These are phyloP conservation scores for Drosophila ustulata DNA, from an alignment of 2,888 invertebrate species.

Conservation along the genomic window DNA sequence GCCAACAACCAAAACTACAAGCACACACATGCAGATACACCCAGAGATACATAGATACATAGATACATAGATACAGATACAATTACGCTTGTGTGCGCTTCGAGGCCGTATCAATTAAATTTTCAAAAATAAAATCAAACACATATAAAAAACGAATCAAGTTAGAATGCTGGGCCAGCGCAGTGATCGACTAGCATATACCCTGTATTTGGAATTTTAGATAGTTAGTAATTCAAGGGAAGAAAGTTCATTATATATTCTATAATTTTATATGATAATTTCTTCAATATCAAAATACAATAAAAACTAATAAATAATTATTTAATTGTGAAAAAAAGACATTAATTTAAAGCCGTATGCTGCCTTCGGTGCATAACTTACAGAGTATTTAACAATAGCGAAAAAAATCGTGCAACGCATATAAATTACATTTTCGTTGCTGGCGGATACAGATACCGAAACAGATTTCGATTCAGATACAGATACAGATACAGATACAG, in stretches of 20 bases:
- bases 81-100: slow-evolving; percentile 2
- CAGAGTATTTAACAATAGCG: slow-evolving; percentile 18
- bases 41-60: slow-evolving; percentile 10
- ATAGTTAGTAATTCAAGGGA: too few species aligned
- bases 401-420: slow-evolving; percentile 29
- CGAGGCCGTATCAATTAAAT: slow-evolving; percentile 67
- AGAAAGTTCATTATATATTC: neutral
- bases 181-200: neutral
- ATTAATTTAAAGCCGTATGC: too few species aligned
- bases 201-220: neutral
- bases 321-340: too few species aligned
- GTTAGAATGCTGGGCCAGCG: neutral
- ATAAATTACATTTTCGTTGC: slow-evolving; percentile 27
- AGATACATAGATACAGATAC: slow-evolving; percentile 27
- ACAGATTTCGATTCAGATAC: slow-evolving; percentile 3
- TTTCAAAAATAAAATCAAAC: slow-evolving; percentile 33
- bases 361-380: too few species aligned
- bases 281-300: too few species aligned
- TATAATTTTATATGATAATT: too few species aligned
- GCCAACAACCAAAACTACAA: neutral
- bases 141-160: slow-evolving; percentile 14
- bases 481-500: slow-evolving; percentile 9
- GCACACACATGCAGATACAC: slow-evolving; percentile 14
- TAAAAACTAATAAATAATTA: too few species aligned
- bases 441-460: neutral